Evolutionary conservation across 1,140 invertebrate species (phyloP).

Genomic region (Atta colombica): DNA sequence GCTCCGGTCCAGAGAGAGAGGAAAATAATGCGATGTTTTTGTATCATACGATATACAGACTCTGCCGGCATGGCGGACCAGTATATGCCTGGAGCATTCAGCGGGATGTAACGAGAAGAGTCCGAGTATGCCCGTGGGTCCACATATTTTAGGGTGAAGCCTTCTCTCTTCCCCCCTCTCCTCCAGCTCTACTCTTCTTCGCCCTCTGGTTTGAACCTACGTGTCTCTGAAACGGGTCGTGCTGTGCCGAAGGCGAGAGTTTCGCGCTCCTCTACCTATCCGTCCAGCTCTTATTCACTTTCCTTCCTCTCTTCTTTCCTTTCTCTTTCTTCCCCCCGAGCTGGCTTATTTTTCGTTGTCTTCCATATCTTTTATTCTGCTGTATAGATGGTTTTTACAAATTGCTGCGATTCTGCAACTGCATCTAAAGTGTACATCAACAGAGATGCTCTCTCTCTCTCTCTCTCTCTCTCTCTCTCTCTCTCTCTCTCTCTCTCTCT

Average conservation of each 20-base stretch:
- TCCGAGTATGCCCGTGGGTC: slow-evolving; percentile 81
- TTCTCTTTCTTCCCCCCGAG: neutral
- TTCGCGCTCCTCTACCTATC: slow-evolving; percentile 56
- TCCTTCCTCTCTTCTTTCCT: neutral
- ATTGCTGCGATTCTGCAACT: neutral
- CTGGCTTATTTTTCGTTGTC: slow-evolving; percentile 21
- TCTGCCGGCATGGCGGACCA: slow-evolving; percentile 71
- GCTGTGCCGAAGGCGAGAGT: slow-evolving; percentile 77
- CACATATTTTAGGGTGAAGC: slow-evolving; percentile 86
- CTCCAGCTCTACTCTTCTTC: slow-evolving; percentile 67
- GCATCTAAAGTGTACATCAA: neutral
- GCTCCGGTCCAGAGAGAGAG: slow-evolving; percentile 68
- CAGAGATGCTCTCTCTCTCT: neutral
- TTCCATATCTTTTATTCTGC: slow-evolving; percentile 19
- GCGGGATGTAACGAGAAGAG: slow-evolving; percentile 84
- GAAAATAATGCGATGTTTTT: slow-evolving; percentile 86
- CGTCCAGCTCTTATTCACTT: slow-evolving; percentile 24
- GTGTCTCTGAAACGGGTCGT: slow-evolving; percentile 85
- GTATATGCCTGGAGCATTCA: slow-evolving; percentile 75
- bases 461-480: neutral
- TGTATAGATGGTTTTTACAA: neutral
- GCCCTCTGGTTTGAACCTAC: slow-evolving; percentile 76
- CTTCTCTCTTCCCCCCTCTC: slow-evolving; percentile 73
- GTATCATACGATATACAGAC: slow-evolving; percentile 84
- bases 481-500: neutral